Evolutionary conservation across 2,888 invertebrate genomes (phyloP).

Genomic region (Pristionchus mayeri): DNA sequence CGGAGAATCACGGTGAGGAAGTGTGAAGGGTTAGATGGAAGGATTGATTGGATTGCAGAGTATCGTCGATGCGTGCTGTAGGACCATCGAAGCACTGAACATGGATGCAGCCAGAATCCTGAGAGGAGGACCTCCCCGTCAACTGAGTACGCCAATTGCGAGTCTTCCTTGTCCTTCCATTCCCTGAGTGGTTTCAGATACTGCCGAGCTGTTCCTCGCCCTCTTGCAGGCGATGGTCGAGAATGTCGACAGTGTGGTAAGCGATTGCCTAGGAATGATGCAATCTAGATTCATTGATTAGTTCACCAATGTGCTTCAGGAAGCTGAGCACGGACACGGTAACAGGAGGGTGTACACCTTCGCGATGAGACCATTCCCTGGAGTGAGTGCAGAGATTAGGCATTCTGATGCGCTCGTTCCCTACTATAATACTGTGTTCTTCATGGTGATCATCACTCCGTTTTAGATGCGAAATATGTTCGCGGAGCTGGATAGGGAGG

Average conservation of each 20-base stretch:
- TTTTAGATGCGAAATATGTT: background rate
- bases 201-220: background rate
- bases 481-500: background rate
- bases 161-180: no score
- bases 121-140: no score
- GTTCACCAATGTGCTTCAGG: no score
- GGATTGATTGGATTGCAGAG: background rate
- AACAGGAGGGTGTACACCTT: background rate
- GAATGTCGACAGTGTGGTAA: conserved; percentile 17
- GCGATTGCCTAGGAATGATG: background rate
- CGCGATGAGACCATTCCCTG: background rate
- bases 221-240: background rate
- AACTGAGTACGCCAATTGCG: no score
- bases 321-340: background rate
- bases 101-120: no score
- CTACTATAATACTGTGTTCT: no score
- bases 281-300: background rate
- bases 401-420: no score
- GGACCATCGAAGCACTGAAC: no score
- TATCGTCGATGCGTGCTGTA: background rate
- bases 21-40: no score
- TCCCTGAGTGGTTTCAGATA: background rate
- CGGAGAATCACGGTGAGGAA: no score
- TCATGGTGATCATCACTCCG: no score
- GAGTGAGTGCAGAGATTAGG: no score